Conservation (phyloP, 2,113 vertebrate species). For the Rhinichthys klamathensis region DNA sequence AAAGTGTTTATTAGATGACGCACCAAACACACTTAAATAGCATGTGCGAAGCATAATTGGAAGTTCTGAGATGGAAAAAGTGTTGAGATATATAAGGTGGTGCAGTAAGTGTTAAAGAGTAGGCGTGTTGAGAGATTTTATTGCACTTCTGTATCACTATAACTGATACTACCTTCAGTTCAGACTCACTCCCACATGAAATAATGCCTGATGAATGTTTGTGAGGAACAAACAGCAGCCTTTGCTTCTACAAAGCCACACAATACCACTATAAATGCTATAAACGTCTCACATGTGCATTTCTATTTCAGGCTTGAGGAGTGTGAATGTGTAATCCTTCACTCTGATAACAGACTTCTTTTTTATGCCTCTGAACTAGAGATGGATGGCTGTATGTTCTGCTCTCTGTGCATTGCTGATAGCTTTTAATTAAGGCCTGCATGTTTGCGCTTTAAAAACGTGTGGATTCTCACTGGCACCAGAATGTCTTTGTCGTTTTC, state of each 20-base stretch:
- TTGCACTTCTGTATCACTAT: slow-evolving; percentile 65
- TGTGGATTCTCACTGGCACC: slow-evolving; percentile 46
- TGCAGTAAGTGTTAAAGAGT: slow-evolving; percentile 65
- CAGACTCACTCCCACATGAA: slow-evolving; percentile 64
- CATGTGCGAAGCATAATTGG: slow-evolving; percentile 35
- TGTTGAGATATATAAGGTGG: slow-evolving; percentile 65
- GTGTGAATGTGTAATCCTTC: slow-evolving; percentile 55
- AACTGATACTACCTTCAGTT: slow-evolving; percentile 66
- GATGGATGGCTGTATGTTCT: slow-evolving; percentile 64
- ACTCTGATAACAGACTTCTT: slow-evolving; percentile 46
- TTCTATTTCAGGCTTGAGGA: slow-evolving; percentile 35
- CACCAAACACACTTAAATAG: background rate
- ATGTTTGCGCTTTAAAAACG: slow-evolving; percentile 41
- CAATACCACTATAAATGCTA: background rate
- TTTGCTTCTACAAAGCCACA: slow-evolving; percentile 13
- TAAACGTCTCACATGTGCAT: slow-evolving; percentile 1
- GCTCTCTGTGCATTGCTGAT: slow-evolving; percentile 67
- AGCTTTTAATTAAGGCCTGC: slow-evolving; percentile 69
- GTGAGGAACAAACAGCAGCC: slow-evolving; percentile 33
- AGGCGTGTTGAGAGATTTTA: slow-evolving; percentile 68
- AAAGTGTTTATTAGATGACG: background rate
- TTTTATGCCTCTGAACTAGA: slow-evolving; percentile 52
- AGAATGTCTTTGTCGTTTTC: background rate
- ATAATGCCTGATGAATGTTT: slow-evolving; percentile 62
- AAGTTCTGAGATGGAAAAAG: slow-evolving; percentile 60